Conservation (phyloP, 1,140 invertebrate genomes). For the Ceratina australensis region DNA sequence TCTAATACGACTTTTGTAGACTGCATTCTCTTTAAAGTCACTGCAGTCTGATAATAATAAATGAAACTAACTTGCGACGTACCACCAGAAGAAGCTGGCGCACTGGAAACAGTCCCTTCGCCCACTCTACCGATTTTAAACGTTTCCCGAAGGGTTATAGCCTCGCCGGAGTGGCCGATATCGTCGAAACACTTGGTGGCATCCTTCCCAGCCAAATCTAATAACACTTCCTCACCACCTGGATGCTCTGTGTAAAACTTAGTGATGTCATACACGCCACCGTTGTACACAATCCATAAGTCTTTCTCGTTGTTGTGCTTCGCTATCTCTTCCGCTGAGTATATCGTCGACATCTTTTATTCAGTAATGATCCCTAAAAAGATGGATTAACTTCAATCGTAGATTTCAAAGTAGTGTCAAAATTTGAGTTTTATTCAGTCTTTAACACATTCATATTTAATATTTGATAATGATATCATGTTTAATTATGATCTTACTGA, state of each 20-base stretch:
- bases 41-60: no score
- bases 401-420: no score
- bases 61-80: background rate
- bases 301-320: conserved; percentile 73
- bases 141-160: conserved; percentile 84
- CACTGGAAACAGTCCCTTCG: no score
- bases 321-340: conserved; percentile 75
- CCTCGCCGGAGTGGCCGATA: conserved; percentile 91
- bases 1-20: no score
- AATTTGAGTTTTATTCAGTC: no score
- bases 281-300: conserved; percentile 80
- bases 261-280: conserved; percentile 81
- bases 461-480: no score
- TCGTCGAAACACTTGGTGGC: conserved; percentile 89
- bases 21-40: no score
- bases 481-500: no score
- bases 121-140: conserved; percentile 82
- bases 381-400: no score
- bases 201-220: conserved; percentile 87
- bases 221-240: conserved; percentile 90
- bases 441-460: no score
- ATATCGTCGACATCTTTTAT: conserved; percentile 74
- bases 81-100: background rate
- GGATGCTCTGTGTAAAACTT: conserved; percentile 85
- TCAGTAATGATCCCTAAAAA: background rate